Conservation (phyloP, 2,113 vertebrate genomes). For the Leptosomus discolor region DNA sequence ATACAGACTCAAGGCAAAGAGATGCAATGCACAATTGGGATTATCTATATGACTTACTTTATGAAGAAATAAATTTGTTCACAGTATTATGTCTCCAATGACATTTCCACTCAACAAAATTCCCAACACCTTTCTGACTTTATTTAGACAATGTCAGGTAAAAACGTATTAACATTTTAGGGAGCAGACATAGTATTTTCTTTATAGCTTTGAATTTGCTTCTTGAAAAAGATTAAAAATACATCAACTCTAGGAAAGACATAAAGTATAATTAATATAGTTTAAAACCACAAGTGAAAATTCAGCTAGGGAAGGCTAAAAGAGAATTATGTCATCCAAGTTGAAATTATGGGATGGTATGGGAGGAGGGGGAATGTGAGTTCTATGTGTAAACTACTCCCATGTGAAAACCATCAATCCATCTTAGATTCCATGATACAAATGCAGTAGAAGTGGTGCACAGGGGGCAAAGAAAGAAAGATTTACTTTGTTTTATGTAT, state of each 20-base stretch:
- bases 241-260: neutral
- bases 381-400: neutral
- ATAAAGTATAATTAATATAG: neutral
- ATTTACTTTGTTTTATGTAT: neutral
- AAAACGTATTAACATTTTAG: neutral
- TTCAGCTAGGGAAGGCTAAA: neutral
- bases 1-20: neutral
- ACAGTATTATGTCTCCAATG: neutral
- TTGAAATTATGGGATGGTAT: neutral
- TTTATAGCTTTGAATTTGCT: neutral
- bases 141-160: neutral
- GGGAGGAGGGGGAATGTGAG: neutral
- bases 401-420: neutral
- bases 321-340: neutral
- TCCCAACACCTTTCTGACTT: neutral
- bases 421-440: neutral
- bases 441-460: neutral
- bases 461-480: neutral
- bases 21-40: neutral
- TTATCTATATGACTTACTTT: neutral
- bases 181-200: neutral
- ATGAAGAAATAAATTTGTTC: neutral
- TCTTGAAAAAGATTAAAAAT: neutral
- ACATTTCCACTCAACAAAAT: neutral
- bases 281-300: neutral